Evolutionary conservation across 2,888 invertebrate species (phyloP), one percentile per base, ranked within the genome.

Genomic region (Dione juno): DNA sequence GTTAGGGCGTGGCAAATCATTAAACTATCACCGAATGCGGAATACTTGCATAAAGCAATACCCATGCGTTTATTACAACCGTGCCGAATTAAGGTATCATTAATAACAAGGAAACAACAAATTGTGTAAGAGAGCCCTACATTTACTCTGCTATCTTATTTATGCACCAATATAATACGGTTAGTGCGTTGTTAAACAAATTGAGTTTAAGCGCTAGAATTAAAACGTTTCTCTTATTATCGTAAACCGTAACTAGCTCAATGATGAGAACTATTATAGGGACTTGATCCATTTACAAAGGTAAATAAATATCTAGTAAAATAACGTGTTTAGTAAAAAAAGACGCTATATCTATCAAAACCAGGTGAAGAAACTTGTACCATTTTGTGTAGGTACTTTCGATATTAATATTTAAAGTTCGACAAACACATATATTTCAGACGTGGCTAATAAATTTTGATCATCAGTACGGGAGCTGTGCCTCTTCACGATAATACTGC

Each of bases 91-190:
- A 78, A 76, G 76, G 76, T 78, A 78, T 78, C 77, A 80, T 79
- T 78, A 78, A 79, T 78, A 77, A 81, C 78, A 70, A 83, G 83
- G 81, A 80, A 81, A 80, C 76, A 73, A 71, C 76, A 69, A 75
- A 80, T 80, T 80, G 78, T 77, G 79, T 76, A 81, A 81, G 78
- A 77, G 75, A 80, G 79, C 80, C 79, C 79, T 81, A 80, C 78
- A 87, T 88, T 86, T 82, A 78, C 85, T 81, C 81, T 71, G 66
- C 81, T 83, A 83, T 84, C 84, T 80, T 74, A 77, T 79, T 79
- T 76, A 72, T 69, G 66, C 73, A 73, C 69, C 71, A 74, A 71
- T 73, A 75, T 76, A 77, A 76, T 72, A 69, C 67, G 72, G 71
- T 70, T 64, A 69, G 69, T 43, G 72, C 77, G 75, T 76, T 77